A percentile compares a stretch with the other conserved stretches of the same genome.
Conservation (phyloP, 2,888 invertebrate species). For the Labia minor region DNA sequence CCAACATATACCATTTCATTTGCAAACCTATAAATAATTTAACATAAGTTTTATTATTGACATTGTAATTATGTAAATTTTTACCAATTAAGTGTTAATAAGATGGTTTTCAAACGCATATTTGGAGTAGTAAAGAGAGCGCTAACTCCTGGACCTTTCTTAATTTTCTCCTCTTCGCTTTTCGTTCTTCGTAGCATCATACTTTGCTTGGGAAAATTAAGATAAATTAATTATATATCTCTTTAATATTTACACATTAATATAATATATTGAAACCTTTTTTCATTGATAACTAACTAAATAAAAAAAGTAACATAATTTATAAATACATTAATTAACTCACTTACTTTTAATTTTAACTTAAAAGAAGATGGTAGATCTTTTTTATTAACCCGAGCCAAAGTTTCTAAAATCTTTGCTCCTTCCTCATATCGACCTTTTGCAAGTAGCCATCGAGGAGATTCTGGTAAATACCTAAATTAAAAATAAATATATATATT, state of each 20-base stretch:
- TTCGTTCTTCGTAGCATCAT: constrained; percentile 50
- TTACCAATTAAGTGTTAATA: constrained; percentile 76
- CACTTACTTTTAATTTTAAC: constrained; percentile 42
- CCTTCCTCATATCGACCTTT: constrained; percentile 74
- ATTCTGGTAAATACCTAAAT: constrained; percentile 70
- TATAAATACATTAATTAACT: background rate
- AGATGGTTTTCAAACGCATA: constrained; percentile 73
- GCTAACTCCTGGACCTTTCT: constrained; percentile 44
- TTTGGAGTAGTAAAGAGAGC: constrained; percentile 72
- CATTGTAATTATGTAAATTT: background rate
- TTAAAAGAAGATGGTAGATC: constrained; percentile 62
- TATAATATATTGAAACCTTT: background rate
- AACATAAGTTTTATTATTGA: background rate
- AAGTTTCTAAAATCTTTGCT: constrained; percentile 59
- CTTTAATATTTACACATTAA: too few relatives aligned
- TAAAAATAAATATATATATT: constrained; percentile 17
- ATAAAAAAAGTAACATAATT: background rate
- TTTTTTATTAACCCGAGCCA: constrained; percentile 68
- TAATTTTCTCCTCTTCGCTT: constrained; percentile 42
- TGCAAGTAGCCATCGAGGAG: constrained; percentile 82
- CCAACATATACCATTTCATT: constrained; percentile 89
- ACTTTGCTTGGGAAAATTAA: constrained; percentile 43
- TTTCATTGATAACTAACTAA: background rate
- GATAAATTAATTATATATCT: background rate
- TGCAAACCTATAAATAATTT: constrained; percentile 50